Percentiles rank a stretch among this genome's conserved stretches.
Conservation (phyloP, 2,888 invertebrate species). For the Oasisia sp. region DNA sequence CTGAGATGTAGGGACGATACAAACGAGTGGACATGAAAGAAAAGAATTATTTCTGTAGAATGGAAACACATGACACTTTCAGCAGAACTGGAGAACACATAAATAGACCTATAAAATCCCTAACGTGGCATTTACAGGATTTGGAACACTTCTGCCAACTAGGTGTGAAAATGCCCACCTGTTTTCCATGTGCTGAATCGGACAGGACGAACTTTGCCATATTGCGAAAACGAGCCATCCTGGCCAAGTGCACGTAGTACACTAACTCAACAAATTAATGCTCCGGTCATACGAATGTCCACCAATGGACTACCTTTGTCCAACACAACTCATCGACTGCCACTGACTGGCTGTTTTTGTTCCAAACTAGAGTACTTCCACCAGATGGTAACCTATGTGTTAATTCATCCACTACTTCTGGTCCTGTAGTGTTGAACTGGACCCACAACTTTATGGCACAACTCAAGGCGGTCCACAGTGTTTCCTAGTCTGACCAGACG, state of each 20-base stretch:
- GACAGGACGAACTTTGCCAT: neutral
- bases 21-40: no score
- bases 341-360: neutral
- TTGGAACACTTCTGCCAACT: neutral
- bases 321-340: neutral
- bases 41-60: no score
- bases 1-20: no score
- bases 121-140: neutral
- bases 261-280: neutral
- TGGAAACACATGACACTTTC: neutral
- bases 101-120: neutral
- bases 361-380: neutral
- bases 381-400: neutral
- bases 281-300: neutral
- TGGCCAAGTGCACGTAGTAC: neutral
- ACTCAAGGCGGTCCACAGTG: neutral
- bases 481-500: neutral
- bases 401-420: neutral
- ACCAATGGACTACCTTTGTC: neutral
- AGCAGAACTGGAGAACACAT: neutral
- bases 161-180: neutral
- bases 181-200: neutral
- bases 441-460: neutral
- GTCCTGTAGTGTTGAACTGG: neutral
- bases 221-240: conserved; percentile 3